A percentile compares a stretch with the other conserved stretches of the same genome.
Evolutionary conservation across 2,113 vertebrate genomes (phyloP).

Genomic region (Myotis brandtii): DNA sequence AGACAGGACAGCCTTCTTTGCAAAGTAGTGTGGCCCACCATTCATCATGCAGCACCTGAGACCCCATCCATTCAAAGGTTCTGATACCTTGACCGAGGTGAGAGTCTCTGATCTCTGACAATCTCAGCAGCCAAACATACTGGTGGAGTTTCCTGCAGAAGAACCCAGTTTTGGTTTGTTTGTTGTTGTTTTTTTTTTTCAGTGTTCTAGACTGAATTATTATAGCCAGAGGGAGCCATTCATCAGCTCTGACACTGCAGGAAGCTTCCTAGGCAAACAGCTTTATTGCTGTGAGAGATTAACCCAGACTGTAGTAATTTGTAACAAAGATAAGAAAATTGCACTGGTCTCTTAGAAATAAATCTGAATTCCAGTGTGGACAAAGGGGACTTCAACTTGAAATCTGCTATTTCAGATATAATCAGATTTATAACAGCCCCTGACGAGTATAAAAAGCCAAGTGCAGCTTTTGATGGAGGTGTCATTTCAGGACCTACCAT

Average conservation of each 20-base stretch:
- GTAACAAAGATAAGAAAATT: constrained; percentile 86
- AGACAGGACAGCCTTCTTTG: neutral
- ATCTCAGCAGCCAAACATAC: neutral
- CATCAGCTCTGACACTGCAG: constrained; percentile 83
- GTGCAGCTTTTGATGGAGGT: constrained; percentile 34
- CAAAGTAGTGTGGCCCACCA: neutral
- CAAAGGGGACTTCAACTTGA: constrained; percentile 83
- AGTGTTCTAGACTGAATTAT: constrained; percentile 80
- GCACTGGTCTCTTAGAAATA: constrained; percentile 83
- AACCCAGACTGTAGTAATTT: constrained; percentile 86
- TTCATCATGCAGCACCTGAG: neutral
- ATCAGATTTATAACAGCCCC: constrained; percentile 78
- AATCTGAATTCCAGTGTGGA: constrained; percentile 84
- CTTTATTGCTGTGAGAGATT: constrained; percentile 85
- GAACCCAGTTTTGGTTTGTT: neutral
- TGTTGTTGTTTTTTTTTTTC: neutral
- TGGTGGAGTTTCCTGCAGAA: constrained; percentile 40
- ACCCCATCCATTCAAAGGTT: neutral
- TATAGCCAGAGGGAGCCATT: constrained; percentile 83
- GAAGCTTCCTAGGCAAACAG: constrained; percentile 84
- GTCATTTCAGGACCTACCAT: constrained; percentile 38
- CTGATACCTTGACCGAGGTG: neutral
- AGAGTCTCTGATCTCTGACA: neutral
- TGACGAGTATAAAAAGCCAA: constrained; percentile 63
- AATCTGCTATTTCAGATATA: constrained; percentile 81